A percentile compares a stretch with the other conserved stretches of the same genome.
Conservation (phyloP, 1,140 invertebrate species). For the Aphelenchoides besseyi region DNA sequence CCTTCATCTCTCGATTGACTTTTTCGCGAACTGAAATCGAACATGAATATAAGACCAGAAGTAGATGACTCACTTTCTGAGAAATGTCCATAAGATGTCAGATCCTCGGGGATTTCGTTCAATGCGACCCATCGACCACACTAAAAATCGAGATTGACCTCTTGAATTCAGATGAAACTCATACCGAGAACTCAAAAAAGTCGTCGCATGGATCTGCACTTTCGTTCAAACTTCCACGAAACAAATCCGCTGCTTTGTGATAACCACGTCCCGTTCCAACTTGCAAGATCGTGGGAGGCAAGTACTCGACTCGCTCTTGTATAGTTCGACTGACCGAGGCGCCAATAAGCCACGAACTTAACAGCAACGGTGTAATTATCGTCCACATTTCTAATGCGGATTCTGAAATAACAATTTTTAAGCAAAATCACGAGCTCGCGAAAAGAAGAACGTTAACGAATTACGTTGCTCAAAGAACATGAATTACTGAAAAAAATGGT, state of each 20-base stretch:
- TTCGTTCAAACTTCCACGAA: slow-evolving; percentile 42
- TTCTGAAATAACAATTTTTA: too few species aligned
- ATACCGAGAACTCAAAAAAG: slow-evolving; percentile 34
- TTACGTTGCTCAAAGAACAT: too few species aligned
- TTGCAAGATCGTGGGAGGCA: slow-evolving; percentile 32
- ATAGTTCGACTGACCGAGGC: not conserved
- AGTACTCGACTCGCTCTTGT: slow-evolving; percentile 18
- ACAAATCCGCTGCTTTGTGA: slow-evolving; percentile 49
- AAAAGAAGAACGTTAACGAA: too few species aligned
- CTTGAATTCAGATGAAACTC: not conserved
- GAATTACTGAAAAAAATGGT: too few species aligned
- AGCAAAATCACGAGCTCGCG: too few species aligned
- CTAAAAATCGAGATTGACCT: slow-evolving; percentile 46
- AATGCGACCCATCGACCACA: slow-evolving; percentile 42
- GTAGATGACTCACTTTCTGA: too few species aligned
- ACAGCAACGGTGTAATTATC: not conserved
- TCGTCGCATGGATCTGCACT: slow-evolving; percentile 54
- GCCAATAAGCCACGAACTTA: not conserved
- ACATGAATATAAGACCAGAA: too few species aligned
- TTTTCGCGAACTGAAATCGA: too few species aligned
- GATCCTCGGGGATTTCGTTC: slow-evolving; percentile 46
- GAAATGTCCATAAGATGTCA: slow-evolving; percentile 53
- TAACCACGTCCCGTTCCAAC: slow-evolving; percentile 38
- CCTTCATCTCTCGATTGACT: slow-evolving; percentile 46
- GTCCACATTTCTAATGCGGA: not conserved